Base-by-base conservation (phyloP, 2,888 invertebrate species). In the Cephus pygmeus region DNA sequence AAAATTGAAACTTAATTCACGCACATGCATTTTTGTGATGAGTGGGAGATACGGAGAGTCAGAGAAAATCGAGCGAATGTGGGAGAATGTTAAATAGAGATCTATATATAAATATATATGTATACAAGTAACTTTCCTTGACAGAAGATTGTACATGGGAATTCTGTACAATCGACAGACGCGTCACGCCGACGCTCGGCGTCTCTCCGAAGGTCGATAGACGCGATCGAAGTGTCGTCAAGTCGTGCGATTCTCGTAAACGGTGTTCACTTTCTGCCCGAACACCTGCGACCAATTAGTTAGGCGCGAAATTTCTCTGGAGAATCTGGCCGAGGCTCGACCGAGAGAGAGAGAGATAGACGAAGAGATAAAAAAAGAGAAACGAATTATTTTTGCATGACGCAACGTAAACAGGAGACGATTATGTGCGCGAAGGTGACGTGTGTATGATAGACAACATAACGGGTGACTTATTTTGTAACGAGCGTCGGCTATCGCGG, bases 321-420 rank as follows among this genome's bases (percentile, higher is more conserved):
- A 6, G 56, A 23, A 56, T 56, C 56, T 23, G 23, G 23, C 56
- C 56, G 56, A 56, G 15, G 9, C 9, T 56, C 56, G 56, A 56
- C 23, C 71, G 80, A 81, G 81, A 87, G 88, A 86, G 90, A 87
- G 83, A 88, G 91, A 92, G 92, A 91, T 86, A 85, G 78, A 81
- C 80, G 75, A 77, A 88, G 83, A 85, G 85, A 86, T 87, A 35
- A 1, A 12, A 12, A 35, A 35, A 88, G 86, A 92, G 92, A 92
- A 92, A 76, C 85, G 82, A 87, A 85, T 85, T 87, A 87, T 87
- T 87, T 87, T 87, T 87, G 85, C 87, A 87, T 87, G 86, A 87
- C 83, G 85, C 83, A 86, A 83, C 79, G 79, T 82, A 81, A 81
- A 79, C 82, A 77, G 76, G 74, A 83, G 75, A 75, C 78, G 73